Percentiles rank a stretch among this genome's conserved stretches.
phyloP scores from a whole-genome alignment of 2,888 invertebrate genomes.

The Mylabris sibirica region DNA sequence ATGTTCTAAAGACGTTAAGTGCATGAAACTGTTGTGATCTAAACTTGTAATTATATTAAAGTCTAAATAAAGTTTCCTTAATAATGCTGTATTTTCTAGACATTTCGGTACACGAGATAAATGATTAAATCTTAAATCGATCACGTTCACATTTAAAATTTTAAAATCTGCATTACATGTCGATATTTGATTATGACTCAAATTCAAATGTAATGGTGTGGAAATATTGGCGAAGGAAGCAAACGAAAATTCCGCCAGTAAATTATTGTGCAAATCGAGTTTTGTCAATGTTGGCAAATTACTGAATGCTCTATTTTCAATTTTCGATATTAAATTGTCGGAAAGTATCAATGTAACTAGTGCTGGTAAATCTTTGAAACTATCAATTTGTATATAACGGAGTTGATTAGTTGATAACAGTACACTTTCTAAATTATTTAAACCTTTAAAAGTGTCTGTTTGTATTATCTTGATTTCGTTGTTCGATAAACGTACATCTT shows the following conservation, averaged over 20 bases:
- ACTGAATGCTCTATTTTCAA: constrained; percentile 77
- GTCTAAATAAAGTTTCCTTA: constrained; percentile 75
- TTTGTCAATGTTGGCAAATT: constrained; percentile 79
- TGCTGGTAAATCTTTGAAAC: constrained; percentile 80
- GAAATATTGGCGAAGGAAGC: constrained; percentile 75
- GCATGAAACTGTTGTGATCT: constrained; percentile 78
- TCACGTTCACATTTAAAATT: constrained; percentile 69
- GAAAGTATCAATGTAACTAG: constrained; percentile 84
- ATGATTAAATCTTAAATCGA: constrained; percentile 76
- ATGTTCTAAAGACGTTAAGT: constrained; percentile 74
- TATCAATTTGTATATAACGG: constrained; percentile 71
- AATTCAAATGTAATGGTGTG: constrained; percentile 76
- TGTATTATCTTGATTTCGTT: constrained; percentile 77
- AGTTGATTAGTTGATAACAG: constrained; percentile 83
- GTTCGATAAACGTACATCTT: constrained; percentile 82
- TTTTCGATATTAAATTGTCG: constrained; percentile 78
- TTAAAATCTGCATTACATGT: constrained; percentile 61
- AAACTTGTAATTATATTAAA: constrained; percentile 77
- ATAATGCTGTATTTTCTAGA: constrained; percentile 70
- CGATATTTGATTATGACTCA: constrained; percentile 74
- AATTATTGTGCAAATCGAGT: constrained; percentile 83
- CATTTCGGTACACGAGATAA: constrained; percentile 73
- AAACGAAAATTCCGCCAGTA: constrained; percentile 73
- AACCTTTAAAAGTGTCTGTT: constrained; percentile 73
- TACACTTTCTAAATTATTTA: constrained; percentile 78